Evolutionary conservation across 2,797 vertebrate species (phyloP).

Genomic region (Streptopelia turtur): DNA sequence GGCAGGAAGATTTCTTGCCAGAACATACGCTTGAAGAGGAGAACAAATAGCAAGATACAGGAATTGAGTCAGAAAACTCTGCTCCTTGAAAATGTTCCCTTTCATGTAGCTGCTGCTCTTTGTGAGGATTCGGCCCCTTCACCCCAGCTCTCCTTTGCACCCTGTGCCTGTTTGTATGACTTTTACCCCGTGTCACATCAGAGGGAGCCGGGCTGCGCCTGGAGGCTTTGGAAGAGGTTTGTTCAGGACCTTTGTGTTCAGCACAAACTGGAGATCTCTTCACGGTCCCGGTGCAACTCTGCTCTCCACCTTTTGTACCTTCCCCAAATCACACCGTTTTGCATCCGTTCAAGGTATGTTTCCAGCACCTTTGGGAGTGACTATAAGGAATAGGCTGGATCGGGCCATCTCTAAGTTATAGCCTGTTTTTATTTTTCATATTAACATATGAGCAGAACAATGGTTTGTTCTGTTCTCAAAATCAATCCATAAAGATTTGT

Average conservation of each 20-base stretch:
- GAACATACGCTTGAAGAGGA: background rate
- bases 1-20: background rate
- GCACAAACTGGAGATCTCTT: background rate
- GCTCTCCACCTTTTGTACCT: background rate
- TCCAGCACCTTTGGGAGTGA: background rate
- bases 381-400: background rate
- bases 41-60: background rate
- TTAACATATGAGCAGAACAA: background rate
- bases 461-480: background rate
- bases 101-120: background rate
- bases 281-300: background rate
- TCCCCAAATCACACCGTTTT: background rate
- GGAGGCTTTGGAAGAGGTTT: background rate
- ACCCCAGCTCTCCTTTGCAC: background rate
- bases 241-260: background rate
- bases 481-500: background rate
- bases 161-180: background rate
- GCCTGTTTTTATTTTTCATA: background rate
- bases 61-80: background rate
- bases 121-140: background rate
- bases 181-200: rapidly evolving
- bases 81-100: background rate
- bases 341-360: background rate
- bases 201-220: background rate
- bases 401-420: background rate